These are phyloP conservation scores for Acrobeloides nanus DNA, from an alignment of 2,888 invertebrate species.

Conservation along the genomic window DNA sequence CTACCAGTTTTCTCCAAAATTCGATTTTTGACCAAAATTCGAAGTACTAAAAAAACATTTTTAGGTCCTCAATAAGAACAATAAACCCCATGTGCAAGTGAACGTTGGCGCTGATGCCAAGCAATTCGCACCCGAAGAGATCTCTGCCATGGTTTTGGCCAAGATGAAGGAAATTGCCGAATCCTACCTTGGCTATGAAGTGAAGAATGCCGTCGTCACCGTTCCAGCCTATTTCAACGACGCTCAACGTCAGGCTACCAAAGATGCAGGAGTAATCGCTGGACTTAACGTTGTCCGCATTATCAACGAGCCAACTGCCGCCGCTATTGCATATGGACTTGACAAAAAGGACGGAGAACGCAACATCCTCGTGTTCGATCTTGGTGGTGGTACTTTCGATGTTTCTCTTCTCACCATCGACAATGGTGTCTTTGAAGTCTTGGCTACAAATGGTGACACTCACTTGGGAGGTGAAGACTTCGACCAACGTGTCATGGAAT, in stretches of 20 bases:
- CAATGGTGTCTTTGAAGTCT: constrained; percentile 87
- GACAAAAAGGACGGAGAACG: constrained; percentile 68
- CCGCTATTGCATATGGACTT: constrained; percentile 51
- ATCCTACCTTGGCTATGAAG: constrained; percentile 64
- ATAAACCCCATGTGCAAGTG: constrained; percentile 86
- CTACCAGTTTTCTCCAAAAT: not conserved
- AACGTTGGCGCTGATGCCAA: constrained; percentile 71
- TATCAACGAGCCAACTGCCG: constrained; percentile 75
- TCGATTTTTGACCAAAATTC: not conserved
- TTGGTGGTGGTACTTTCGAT: constrained; percentile 98
- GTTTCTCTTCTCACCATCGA: constrained; percentile 95
- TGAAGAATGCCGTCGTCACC: constrained; percentile 77
- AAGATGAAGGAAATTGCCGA: constrained; percentile 54
- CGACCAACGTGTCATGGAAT: constrained; percentile 63
- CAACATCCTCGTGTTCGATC: constrained; percentile 94
- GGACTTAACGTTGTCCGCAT: constrained; percentile 61
- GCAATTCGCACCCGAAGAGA: constrained; percentile 94
- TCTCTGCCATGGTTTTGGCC: constrained; percentile 84
- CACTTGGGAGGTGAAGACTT: constrained; percentile 80
- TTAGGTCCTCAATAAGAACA: constrained; percentile 74
- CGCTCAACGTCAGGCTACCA: constrained; percentile 77
- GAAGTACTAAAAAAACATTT: constrained; percentile 14
- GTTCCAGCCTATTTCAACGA: constrained; percentile 99
- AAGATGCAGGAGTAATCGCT: constrained; percentile 90
- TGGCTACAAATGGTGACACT: constrained; percentile 42